Conservation (phyloP, 2,888 invertebrate genomes). For the Tenthredo notha region DNA sequence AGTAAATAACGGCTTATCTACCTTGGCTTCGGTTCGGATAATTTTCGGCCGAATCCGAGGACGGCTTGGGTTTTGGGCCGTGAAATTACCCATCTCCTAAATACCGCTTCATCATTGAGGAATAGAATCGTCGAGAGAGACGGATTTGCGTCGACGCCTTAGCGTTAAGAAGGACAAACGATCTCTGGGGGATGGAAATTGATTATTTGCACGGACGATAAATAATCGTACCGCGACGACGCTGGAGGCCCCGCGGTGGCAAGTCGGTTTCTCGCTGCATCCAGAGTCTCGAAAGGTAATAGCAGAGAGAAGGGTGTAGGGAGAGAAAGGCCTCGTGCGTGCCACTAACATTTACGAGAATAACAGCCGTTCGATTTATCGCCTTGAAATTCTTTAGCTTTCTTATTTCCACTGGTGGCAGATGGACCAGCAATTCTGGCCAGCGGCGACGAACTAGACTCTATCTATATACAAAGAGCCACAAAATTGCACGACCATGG, state of each 20-base stretch:
- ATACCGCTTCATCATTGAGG: conserved; percentile 43
- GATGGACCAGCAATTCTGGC: conserved; percentile 37
- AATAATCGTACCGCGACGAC: conserved; percentile 40
- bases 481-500: conserved; percentile 22
- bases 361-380: conserved; percentile 49
- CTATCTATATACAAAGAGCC: background rate
- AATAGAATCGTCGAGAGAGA: conserved; percentile 51
- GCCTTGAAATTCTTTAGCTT: conserved; percentile 32
- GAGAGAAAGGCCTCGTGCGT: conserved; percentile 44
- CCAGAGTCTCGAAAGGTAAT: conserved; percentile 35
- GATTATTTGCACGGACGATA: conserved; percentile 51
- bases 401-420: conserved; percentile 34
- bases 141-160: conserved; percentile 58
- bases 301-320: conserved; percentile 39
- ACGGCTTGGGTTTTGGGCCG: conserved; percentile 3
- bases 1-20: conserved; percentile 66
- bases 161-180: conserved; percentile 46
- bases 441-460: background rate
- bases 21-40: background rate
- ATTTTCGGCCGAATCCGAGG: conserved; percentile 20
- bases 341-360: conserved; percentile 42
- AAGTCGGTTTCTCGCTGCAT: conserved; percentile 26
- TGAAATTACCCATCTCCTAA: conserved; percentile 48
- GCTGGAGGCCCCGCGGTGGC: conserved; percentile 47
- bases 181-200: conserved; percentile 48